Conservation (phyloP, 2,113 vertebrate genomes). For the Mormyrus iriodes region DNA sequence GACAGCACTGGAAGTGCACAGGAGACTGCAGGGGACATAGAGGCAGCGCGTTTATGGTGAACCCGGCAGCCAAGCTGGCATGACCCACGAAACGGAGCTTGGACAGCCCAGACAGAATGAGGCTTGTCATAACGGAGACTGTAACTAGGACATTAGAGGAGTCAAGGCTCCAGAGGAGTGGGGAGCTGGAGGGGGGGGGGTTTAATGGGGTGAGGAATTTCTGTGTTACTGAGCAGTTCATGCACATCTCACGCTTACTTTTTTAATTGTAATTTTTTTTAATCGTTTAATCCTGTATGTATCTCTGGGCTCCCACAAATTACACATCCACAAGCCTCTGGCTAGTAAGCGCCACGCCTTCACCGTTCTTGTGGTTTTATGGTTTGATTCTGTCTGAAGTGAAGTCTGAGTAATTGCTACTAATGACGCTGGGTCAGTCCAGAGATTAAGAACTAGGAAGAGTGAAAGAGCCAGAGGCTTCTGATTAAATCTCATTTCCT, state of each 20-base stretch:
- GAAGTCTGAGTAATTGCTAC: slow-evolving; percentile 6
- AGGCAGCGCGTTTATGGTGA: neutral
- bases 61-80: neutral
- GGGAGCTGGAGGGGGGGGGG: neutral
- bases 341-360: neutral
- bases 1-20: neutral
- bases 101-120: neutral
- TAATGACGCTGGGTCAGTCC: neutral
- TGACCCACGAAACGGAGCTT: neutral
- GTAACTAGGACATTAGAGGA: neutral
- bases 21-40: neutral
- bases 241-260: neutral
- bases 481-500: slow-evolving; percentile 19
- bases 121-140: neutral
- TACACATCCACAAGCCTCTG: neutral
- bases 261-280: neutral
- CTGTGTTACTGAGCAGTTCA: neutral
- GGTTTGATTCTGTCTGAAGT: neutral
- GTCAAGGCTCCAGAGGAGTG: neutral
- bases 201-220: neutral
- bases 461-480: neutral
- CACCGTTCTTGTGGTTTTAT: too few relatives aligned
- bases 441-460: slow-evolving; percentile 2
- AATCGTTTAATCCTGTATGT: neutral
- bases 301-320: neutral